Evolutionary conservation across 2,888 invertebrate genomes (phyloP).

Genomic region (Pterostichus niger): DNA sequence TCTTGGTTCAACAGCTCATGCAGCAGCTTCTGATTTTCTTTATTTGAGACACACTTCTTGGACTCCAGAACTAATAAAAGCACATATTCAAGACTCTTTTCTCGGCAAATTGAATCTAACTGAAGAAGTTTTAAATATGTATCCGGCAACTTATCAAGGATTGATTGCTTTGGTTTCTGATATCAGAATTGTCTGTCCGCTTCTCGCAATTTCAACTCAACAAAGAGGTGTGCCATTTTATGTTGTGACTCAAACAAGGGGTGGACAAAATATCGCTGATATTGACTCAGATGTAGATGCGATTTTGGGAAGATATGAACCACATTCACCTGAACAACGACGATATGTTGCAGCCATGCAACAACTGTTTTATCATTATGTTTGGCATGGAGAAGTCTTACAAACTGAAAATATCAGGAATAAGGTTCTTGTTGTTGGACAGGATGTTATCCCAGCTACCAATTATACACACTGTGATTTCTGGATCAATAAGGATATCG

Average conservation of each 20-base stretch:
- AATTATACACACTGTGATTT: constrained; percentile 88
- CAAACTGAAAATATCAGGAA: constrained; percentile 78
- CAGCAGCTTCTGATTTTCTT: constrained; percentile 83
- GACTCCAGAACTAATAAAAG: constrained; percentile 83
- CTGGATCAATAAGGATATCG: constrained; percentile 87
- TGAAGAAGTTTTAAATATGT: constrained; percentile 82
- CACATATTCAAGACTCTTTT: constrained; percentile 82
- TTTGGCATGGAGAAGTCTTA: constrained; percentile 86
- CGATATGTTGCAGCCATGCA: constrained; percentile 89
- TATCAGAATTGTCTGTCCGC: constrained; percentile 88
- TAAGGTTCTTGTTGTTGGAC: constrained; percentile 84
- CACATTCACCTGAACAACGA: constrained; percentile 86
- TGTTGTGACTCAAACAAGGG: constrained; percentile 84
- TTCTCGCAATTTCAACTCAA: constrained; percentile 83
- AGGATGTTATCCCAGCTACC: constrained; percentile 83
- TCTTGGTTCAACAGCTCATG: constrained; percentile 87
- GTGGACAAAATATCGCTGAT: constrained; percentile 75
- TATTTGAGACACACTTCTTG: constrained; percentile 82
- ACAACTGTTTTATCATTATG: constrained; percentile 89
- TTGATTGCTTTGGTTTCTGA: constrained; percentile 87
- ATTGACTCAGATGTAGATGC: constrained; percentile 86
- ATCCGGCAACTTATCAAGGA: constrained; percentile 84
- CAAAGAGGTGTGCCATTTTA: constrained; percentile 86
- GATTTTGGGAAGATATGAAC: constrained; percentile 88
- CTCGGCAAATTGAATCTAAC: constrained; percentile 83